Base-by-base conservation (phyloP, 2,113 vertebrate genomes). In the Paradisaea rubra region DNA sequence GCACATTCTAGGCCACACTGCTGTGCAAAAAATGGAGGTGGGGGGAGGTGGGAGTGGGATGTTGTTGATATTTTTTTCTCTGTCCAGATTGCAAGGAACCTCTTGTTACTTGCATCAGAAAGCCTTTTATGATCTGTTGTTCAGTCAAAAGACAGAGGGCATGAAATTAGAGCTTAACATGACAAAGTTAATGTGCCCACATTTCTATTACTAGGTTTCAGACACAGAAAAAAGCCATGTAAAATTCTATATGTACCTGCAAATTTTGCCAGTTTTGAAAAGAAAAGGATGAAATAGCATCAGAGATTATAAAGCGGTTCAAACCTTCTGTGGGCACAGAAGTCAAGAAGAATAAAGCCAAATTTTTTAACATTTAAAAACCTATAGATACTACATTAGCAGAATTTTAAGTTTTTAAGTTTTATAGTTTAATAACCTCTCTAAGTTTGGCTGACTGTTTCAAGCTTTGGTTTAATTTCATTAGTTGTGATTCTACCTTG, bases 181-280 rank as follows among this genome's bases (percentile, higher is more conserved):
- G 93, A 95, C 50, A 68, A 90, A 96, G 54, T 88, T 92, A 95
- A 74, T 35, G 6, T 49, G 69, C 19, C 82, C 65, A 50, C 52
- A 72, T 42, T 96, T 95, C 74, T 89, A 80, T 92, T 94, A 81
- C 68, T 30, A 88, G 65, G 37, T 85, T 96, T 96, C 78, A 96
- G 92, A 91, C 50, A 77, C 31, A 93, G 83, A 81, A 92, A 31
- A 88, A 60, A 91, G 31, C 7, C 53, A 21, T 39, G 30, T 83
- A 87, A 92, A 97, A 94, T 78, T 94, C 60, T 83, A 69, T 44
- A 70, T 20, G 7, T 30, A 80, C 45, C 28, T 57, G 9, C 15
- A 77, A 76, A 76, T 87, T 61, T 69, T 85, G 33, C 47, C 39
- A 60, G 15, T 69, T 94, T 86, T 63, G 11, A 42, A 72, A 91